Evolutionary conservation across 2,113 vertebrate genomes (phyloP).

Genomic region (Spheniscus mendiculus): DNA sequence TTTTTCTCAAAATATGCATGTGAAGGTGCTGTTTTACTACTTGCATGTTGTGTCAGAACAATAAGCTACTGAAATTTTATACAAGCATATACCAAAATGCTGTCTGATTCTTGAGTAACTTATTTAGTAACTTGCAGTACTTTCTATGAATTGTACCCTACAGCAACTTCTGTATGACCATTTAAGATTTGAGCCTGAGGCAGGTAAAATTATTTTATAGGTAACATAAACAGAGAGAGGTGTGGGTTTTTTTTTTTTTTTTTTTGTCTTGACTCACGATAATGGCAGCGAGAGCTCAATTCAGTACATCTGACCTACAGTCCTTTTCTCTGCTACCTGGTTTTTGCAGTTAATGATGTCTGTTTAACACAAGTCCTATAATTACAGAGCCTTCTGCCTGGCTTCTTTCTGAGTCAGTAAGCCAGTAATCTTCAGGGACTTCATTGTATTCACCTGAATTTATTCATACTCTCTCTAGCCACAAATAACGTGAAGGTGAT

Average conservation of each 20-base stretch:
- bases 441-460: not conserved
- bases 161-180: not conserved
- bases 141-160: not conserved
- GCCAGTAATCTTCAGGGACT: not conserved
- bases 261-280: not conserved
- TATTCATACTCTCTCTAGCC: not conserved
- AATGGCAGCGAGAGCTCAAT: not conserved
- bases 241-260: too few species aligned
- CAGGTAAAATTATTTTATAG: not conserved
- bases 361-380: not conserved
- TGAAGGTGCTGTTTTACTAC: not conserved
- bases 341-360: not conserved
- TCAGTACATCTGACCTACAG: not conserved
- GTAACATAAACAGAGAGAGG: not conserved
- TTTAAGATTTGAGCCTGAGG: not conserved
- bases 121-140: not conserved
- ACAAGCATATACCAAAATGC: not conserved
- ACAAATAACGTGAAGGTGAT: not conserved
- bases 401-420: not conserved
- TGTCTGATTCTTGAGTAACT: not conserved
- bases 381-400: not conserved
- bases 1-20: not conserved
- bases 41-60: not conserved
- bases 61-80: not conserved
- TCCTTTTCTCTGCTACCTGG: not conserved